Conservation (phyloP, 2,797 vertebrate genomes). For the Tiaroga cobitis region DNA sequence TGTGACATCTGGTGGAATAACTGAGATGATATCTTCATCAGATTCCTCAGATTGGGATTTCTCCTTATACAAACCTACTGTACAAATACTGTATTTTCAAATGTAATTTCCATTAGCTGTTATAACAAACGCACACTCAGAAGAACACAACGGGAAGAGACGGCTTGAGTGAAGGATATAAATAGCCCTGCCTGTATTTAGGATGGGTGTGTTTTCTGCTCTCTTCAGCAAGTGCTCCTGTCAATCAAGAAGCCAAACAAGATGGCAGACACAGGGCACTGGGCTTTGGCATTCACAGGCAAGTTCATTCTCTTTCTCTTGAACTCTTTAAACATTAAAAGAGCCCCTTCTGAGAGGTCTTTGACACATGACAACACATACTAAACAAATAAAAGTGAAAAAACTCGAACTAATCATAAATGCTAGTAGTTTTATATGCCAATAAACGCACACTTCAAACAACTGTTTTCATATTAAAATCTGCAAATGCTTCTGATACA, state of each 20-base stretch:
- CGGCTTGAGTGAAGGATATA: conserved; percentile 57
- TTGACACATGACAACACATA: not conserved
- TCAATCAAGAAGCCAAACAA: conserved; percentile 80
- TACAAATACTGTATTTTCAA: not conserved
- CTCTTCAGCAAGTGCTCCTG: conserved; percentile 73
- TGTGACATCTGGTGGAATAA: not conserved
- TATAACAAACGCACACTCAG: not conserved
- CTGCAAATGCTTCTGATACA: not conserved
- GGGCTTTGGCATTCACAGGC: conserved; percentile 75
- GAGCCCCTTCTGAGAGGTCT: not conserved
- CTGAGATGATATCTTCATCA: not conserved
- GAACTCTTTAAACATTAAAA: not conserved
- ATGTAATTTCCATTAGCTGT: not conserved
- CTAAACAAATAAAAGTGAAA: not conserved
- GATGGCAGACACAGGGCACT: conserved; percentile 76
- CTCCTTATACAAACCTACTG: not conserved
- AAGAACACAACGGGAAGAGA: not conserved
- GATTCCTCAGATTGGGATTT: not conserved
- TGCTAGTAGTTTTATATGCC: not conserved
- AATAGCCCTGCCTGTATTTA: conserved; percentile 70
- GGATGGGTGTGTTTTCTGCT: conserved; percentile 39
- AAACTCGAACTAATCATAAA: not conserved
- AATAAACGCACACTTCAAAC: not conserved
- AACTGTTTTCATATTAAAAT: not conserved
- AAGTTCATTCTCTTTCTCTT: conserved; percentile 66